These are phyloP conservation scores for Sapajus apella DNA, from an alignment of 2,113 vertebrate species.

Conservation along the genomic window DNA sequence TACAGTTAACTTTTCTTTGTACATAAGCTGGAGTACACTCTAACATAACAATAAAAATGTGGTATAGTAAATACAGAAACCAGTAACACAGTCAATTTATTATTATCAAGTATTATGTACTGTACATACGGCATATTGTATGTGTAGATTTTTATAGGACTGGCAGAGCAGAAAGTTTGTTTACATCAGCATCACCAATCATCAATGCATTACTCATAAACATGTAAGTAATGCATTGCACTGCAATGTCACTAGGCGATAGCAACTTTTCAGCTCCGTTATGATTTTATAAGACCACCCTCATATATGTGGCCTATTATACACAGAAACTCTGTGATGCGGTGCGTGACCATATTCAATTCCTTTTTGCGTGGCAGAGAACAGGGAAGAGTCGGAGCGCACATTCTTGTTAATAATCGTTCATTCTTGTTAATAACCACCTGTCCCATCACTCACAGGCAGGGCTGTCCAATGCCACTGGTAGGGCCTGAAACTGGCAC, in stretches of 20 bases:
- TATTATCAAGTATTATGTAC: background rate
- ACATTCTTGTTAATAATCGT: background rate
- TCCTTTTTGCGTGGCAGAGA: background rate
- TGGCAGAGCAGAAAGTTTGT: background rate
- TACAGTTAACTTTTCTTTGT: background rate
- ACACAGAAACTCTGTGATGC: no score
- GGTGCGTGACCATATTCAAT: no score
- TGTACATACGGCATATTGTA: background rate
- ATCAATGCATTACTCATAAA: background rate
- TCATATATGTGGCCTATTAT: no score
- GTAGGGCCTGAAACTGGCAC: accelerated
- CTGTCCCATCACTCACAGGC: background rate
- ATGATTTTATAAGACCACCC: no score
- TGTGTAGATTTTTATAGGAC: no score
- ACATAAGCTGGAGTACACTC: background rate
- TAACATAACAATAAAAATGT: background rate
- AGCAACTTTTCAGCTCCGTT: background rate
- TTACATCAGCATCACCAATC: background rate
- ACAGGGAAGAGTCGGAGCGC: no score
- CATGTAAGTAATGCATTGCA: background rate
- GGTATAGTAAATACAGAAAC: background rate
- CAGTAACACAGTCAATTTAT: background rate
- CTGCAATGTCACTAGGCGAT: background rate
- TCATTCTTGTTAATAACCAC: no score
- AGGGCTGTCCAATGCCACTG: accelerated